Percentiles rank a stretch among this genome's conserved stretches.
phyloP scores from a whole-genome alignment of 2,888 invertebrate species.

The Strigamia maritima region DNA sequence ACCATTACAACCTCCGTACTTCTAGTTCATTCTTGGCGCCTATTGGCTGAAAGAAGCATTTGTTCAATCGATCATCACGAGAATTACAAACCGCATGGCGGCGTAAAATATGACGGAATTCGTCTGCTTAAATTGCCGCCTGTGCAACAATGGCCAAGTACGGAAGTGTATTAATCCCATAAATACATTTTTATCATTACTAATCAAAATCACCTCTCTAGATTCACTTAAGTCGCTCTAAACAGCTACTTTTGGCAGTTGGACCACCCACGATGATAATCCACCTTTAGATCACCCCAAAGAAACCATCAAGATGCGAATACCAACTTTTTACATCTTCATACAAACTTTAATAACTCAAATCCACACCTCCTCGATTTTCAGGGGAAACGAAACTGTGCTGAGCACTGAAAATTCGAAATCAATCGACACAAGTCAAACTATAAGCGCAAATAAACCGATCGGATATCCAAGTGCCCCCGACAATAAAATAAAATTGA shows the following conservation, averaged over 20 bases:
- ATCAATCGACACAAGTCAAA: background rate
- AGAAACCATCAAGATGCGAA: background rate
- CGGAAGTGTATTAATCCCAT: background rate
- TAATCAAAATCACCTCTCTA: background rate
- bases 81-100: background rate
- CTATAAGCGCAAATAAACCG: background rate
- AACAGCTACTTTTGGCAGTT: background rate
- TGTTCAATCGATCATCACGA: too few relatives aligned
- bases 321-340: background rate
- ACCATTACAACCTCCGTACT: too few relatives aligned
- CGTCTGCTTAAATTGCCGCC: background rate
- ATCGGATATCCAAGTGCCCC: background rate
- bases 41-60: too few relatives aligned
- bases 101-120: background rate
- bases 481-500: background rate
- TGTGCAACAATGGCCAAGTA: background rate
- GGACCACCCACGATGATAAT: constrained; percentile 9
- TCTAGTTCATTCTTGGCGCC: too few relatives aligned
- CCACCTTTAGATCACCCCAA: background rate
- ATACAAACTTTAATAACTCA: background rate
- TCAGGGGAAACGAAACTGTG: background rate
- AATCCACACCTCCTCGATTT: background rate
- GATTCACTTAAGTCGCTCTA: too few relatives aligned
- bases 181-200: background rate
- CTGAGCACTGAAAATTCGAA: background rate